Conservation (phyloP, 64 coral and sea anemone genomes). For the Montipora sp. region DNA sequence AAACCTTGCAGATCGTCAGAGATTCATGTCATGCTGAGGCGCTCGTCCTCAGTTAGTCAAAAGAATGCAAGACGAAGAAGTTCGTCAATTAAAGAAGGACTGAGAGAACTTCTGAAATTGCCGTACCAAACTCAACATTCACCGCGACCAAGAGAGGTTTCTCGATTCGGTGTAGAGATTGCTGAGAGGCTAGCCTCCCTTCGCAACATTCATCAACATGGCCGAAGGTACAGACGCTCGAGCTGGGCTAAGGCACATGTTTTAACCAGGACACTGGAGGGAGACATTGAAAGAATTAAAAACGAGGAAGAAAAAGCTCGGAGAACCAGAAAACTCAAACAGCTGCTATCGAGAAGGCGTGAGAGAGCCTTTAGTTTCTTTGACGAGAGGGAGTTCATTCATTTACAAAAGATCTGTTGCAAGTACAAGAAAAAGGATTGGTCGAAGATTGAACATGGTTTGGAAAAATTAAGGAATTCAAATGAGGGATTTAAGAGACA, state of each 20-base stretch:
- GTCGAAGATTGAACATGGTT: conserved; percentile 44
- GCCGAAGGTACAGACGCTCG: conserved; percentile 36
- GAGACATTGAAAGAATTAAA: conserved; percentile 76
- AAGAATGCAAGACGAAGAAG: background rate
- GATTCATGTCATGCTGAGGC: background rate
- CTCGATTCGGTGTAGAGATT: conserved; percentile 65
- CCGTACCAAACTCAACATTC: conserved; percentile 18
- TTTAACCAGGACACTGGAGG: conserved; percentile 64
- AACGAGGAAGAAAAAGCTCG: conserved; percentile 14
- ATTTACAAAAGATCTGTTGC: conserved; percentile 4
- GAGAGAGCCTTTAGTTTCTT: background rate
- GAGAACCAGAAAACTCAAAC: background rate
- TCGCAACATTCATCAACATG: conserved; percentile 39
- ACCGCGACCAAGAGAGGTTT: conserved; percentile 54
- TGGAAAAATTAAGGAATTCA: conserved; percentile 26
- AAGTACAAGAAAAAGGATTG: conserved; percentile 61
- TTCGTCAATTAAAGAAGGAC: background rate
- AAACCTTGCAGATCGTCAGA: background rate
- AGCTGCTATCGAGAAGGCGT: background rate
- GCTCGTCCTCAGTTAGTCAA: background rate
- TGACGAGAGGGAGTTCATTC: conserved; percentile 27
- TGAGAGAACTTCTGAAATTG: conserved; percentile 60
- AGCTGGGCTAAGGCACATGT: conserved; percentile 82
- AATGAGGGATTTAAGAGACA: conserved; percentile 7
- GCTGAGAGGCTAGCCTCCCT: conserved; percentile 59